Conservation (phyloP, 2,797 vertebrate species). For the Sphaeramia orbicularis region DNA sequence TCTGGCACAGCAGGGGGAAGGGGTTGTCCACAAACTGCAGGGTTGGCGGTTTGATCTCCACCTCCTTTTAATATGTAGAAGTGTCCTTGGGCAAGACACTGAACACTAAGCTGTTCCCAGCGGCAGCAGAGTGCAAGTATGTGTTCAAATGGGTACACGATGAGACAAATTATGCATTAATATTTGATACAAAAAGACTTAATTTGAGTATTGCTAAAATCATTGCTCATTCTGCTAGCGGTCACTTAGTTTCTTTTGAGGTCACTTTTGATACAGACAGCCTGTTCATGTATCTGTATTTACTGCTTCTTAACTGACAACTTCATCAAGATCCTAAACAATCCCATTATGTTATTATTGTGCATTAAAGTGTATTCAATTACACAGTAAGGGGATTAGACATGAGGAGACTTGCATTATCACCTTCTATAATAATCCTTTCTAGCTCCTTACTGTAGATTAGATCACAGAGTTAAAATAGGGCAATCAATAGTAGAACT, state of each 20-base stretch:
- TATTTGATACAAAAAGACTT: constrained; percentile 9
- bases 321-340: constrained; percentile 52
- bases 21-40: too few species aligned
- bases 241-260: not conserved
- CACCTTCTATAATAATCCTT: constrained; percentile 60
- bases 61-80: too few species aligned
- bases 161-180: too few species aligned
- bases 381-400: constrained; percentile 56
- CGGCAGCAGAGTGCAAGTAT: too few species aligned
- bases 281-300: constrained; percentile 2
- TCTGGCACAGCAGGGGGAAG: too few species aligned
- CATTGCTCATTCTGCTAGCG: constrained; percentile 2
- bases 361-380: constrained; percentile 55
- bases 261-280: constrained; percentile 8
- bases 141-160: too few species aligned
- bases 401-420: constrained; percentile 56
- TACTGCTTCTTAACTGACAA: constrained; percentile 26
- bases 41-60: too few species aligned
- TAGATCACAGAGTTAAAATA: constrained; percentile 53
- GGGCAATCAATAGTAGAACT: constrained; percentile 37
- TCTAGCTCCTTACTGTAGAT: constrained; percentile 50
- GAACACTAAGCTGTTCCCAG: too few species aligned
- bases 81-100: too few species aligned
- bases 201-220: constrained; percentile 7
- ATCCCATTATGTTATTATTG: constrained; percentile 49